Evolutionary conservation across 1,140 invertebrate species (phyloP).

Genomic region (Globodera ellingtonae): DNA sequence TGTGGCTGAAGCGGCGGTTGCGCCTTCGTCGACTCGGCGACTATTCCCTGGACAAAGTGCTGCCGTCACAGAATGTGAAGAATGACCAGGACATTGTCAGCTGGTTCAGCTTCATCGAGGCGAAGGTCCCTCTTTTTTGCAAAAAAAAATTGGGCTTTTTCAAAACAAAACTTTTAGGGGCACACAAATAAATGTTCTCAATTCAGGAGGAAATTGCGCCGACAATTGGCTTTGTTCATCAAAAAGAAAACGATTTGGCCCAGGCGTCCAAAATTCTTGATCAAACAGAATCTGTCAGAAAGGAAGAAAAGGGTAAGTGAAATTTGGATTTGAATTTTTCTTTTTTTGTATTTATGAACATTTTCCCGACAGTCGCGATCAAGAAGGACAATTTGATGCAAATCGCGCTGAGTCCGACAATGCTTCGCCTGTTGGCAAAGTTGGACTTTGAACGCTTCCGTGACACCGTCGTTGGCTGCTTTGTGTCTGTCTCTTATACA

Average conservation of each 20-base stretch:
- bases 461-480: slow-evolving; percentile 15
- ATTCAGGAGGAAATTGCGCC: slow-evolving; percentile 8
- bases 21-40: slow-evolving; percentile 18
- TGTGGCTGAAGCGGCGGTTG: slow-evolving; percentile 21
- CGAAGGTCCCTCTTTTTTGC: background rate
- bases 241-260: slow-evolving; percentile 15
- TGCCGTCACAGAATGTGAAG: slow-evolving; percentile 2
- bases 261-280: background rate
- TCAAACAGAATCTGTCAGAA: background rate
- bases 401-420: slow-evolving; percentile 19
- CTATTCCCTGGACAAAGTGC: slow-evolving; percentile 15
- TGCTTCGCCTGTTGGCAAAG: slow-evolving; percentile 16
- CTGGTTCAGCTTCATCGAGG: slow-evolving; percentile 22
- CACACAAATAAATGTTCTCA: background rate
- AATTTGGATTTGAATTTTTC: background rate
- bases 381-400: slow-evolving; percentile 19
- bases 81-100: slow-evolving; percentile 11
- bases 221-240: slow-evolving; percentile 20
- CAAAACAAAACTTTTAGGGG: background rate
- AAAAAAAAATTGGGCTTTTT: background rate
- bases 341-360: background rate
- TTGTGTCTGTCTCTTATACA: too few relatives aligned
- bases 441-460: slow-evolving; percentile 18
- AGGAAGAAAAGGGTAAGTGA: background rate
- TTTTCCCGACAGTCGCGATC: background rate